phyloP scores from a whole-genome alignment of 2,113 vertebrate genomes.

The Colius striatus region DNA sequence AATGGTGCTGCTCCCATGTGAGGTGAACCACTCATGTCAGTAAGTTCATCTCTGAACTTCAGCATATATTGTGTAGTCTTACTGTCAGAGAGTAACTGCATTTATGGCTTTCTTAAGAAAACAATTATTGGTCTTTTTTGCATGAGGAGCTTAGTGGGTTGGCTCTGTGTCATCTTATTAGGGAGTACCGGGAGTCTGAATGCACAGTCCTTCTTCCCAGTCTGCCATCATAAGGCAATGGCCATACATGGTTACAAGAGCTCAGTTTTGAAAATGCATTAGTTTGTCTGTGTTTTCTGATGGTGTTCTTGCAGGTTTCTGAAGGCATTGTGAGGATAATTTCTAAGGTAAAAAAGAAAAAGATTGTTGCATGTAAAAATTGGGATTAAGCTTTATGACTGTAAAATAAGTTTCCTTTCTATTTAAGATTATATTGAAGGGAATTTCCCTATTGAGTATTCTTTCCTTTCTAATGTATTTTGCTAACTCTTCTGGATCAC shows the following conservation, averaged over 20 bases:
- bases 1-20: neutral
- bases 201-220: neutral
- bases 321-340: neutral
- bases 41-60: neutral
- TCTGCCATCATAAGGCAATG: neutral
- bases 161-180: neutral
- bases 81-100: neutral
- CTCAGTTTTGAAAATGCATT: neutral
- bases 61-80: neutral
- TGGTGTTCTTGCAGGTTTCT: neutral
- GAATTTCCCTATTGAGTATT: neutral
- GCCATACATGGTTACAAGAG: neutral
- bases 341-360: neutral
- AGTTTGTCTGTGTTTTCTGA: neutral
- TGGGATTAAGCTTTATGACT: neutral
- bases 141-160: neutral
- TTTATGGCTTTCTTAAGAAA: neutral
- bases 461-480: neutral
- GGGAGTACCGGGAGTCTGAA: neutral
- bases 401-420: neutral
- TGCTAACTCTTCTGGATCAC: neutral
- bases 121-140: neutral
- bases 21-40: neutral
- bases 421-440: neutral
- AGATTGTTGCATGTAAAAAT: neutral